Conservation (phyloP, 2,888 invertebrate genomes). For the Acleris emargana region DNA sequence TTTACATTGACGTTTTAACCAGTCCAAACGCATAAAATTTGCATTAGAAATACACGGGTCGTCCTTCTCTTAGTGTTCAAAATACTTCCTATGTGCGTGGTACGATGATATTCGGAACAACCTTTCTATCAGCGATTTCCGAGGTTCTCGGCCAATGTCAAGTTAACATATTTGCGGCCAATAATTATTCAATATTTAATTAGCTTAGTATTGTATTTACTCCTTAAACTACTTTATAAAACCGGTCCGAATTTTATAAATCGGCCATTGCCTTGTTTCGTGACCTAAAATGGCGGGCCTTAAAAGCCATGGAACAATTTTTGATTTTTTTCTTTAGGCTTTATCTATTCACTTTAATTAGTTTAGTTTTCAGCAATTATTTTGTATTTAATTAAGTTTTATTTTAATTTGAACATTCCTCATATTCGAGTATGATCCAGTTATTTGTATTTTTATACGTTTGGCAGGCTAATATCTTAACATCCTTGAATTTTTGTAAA, state of each 20-base stretch:
- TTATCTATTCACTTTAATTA: too few relatives aligned
- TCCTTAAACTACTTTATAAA: not conserved
- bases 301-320: too few relatives aligned
- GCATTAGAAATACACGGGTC: conserved; percentile 1
- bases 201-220: not conserved
- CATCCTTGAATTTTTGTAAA: too few relatives aligned
- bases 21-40: conserved; percentile 6
- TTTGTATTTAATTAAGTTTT: too few relatives aligned
- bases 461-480: too few relatives aligned
- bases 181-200: conserved; percentile 30
- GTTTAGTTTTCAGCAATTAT: too few relatives aligned
- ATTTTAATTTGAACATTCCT: too few relatives aligned
- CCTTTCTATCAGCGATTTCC: conserved; percentile 18
- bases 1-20: conserved; percentile 1
- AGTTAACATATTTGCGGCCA: conserved; percentile 3
- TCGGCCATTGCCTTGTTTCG: too few relatives aligned
- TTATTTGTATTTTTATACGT: too few relatives aligned
- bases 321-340: too few relatives aligned
- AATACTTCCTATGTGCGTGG: conserved; percentile 9
- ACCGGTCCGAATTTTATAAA: not conserved
- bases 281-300: too few relatives aligned
- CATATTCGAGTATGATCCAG: too few relatives aligned
- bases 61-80: conserved; percentile 9
- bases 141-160: conserved; percentile 19
- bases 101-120: conserved; percentile 18